A percentile compares a stretch with the other conserved stretches of the same genome.
phyloP scores from a whole-genome alignment of 2,888 invertebrate species.

The Nymphalis polychloros region DNA sequence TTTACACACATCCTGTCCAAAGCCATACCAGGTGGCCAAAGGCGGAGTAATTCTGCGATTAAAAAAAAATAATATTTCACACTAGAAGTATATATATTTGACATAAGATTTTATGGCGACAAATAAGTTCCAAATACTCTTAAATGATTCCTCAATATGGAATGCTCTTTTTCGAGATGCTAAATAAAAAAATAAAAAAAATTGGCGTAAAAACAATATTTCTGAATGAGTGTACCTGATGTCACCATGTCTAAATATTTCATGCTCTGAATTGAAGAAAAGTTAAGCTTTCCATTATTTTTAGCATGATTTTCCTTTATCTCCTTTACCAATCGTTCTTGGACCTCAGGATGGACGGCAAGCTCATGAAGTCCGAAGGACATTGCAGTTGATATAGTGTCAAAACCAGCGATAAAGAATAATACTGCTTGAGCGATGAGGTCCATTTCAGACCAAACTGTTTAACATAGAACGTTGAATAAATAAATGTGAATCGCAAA shows the following conservation, averaged over 20 bases:
- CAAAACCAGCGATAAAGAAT: conserved; percentile 78
- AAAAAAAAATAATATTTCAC: background rate
- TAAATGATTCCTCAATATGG: no score
- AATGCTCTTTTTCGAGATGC: no score
- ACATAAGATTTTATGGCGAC: no score
- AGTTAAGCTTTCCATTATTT: background rate
- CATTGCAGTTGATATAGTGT: conserved; percentile 61
- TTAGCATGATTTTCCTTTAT: conserved; percentile 48
- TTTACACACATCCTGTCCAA: conserved; percentile 76
- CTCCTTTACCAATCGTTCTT: conserved; percentile 73
- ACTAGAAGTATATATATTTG: no score
- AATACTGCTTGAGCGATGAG: conserved; percentile 64
- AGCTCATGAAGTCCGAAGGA: conserved; percentile 77
- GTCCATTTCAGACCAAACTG: conserved; percentile 54
- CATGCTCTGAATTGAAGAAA: background rate
- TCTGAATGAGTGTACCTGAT: background rate
- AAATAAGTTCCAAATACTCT: no score
- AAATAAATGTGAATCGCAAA: no score
- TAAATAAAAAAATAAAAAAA: no score
- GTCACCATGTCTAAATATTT: background rate
- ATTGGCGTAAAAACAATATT: no score
- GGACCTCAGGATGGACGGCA: conserved; percentile 76
- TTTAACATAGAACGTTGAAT: no score
- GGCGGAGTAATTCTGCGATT: conserved; percentile 63
- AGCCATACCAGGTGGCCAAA: conserved; percentile 69